These are phyloP conservation scores for Leucoraja ocellata DNA, from an alignment of 2,797 vertebrate genomes.

Conservation along the genomic window DNA sequence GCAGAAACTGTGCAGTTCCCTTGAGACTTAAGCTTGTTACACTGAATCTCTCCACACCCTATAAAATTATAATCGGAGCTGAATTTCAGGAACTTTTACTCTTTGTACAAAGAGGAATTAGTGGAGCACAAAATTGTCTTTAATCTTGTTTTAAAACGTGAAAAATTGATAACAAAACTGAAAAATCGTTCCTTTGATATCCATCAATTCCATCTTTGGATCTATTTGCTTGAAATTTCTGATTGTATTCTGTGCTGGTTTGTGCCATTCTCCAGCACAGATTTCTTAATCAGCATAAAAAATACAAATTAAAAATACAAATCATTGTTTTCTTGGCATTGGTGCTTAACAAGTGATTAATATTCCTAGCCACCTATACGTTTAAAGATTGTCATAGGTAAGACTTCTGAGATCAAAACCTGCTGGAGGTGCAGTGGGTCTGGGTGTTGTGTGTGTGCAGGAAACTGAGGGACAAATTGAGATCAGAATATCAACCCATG, in stretches of 20 bases:
- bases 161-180: not conserved
- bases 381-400: not conserved
- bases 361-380: not conserved
- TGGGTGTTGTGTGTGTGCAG: no score
- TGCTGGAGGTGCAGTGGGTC: no score
- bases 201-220: not conserved
- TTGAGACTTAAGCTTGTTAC: not conserved
- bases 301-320: not conserved
- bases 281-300: constrained; percentile 13
- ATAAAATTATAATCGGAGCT: not conserved
- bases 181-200: not conserved
- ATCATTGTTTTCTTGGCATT: not conserved
- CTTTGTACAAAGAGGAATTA: not conserved
- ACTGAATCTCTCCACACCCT: not conserved
- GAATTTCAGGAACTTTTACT: not conserved
- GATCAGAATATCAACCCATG: not conserved
- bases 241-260: not conserved
- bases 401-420: no score
- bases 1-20: not conserved
- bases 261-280: not conserved
- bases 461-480: not conserved
- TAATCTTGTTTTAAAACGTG: not conserved
- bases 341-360: no score
- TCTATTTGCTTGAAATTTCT: not conserved
- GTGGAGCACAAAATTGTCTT: not conserved